Base-by-base conservation (phyloP, 2,797 vertebrate genomes). In the Siniperca undulata region DNA sequence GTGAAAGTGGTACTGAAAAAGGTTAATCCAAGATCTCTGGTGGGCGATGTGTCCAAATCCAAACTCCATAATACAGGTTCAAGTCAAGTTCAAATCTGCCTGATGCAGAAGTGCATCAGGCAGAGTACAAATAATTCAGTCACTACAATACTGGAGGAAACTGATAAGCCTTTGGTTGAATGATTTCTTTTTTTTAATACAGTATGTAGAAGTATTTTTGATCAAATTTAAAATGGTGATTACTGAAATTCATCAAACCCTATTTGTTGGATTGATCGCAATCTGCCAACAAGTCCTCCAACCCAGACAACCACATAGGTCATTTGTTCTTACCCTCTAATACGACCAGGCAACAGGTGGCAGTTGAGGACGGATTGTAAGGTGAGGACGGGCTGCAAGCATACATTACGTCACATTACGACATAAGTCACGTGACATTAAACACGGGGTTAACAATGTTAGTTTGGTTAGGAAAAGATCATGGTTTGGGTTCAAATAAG, bases 231-330 rank as follows among this genome's bases (percentile, higher is more conserved):
- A 38, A 42, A 22, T 34, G 8, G 3, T 14, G 6, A 30, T 78
- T 30, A 58, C 3, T 55, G 42, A 73, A 65, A 59, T 74, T 53
- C 13, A 40, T 66, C 22, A 42, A 77, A 69, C 20, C 48, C 69
- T 24, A 55, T 56, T 22, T 72, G 70, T 62, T 68, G 61, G 61
- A 79, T 69, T 79, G 13, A 72, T 68, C 50, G 79, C 64, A 77
- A 73, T 86, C 84, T 76, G 62, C 72, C 30, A 30, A 30, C 30
- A 30, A 30, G 30, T 30, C 30, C 30, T 30, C 30, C 30, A 30
- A 30, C 3, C 30, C 30, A 30, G 30, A 30, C 30, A 30, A 30
- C 30, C 30, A 30, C 30, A 30, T 30, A 30, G 30, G 30, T 30
- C 30, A 30, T 30, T 30, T 30, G 30, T 30, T 30, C 30, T 30